A percentile compares a stretch with the other conserved stretches of the same genome.
These are phyloP conservation scores for Poecilia velifera DNA, from an alignment of 2,797 vertebrate species.

Conservation along the genomic window DNA sequence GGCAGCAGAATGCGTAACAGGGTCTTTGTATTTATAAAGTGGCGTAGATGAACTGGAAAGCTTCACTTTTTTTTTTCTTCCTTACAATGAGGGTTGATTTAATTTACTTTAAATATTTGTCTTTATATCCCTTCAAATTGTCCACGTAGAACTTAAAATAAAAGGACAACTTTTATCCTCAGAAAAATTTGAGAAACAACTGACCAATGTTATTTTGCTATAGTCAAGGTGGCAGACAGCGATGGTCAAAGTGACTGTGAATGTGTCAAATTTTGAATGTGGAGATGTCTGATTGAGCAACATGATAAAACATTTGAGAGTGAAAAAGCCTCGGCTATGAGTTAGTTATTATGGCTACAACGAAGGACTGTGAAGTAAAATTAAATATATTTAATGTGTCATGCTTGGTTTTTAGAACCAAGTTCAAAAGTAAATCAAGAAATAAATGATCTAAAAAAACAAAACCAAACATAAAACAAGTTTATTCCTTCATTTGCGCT, in stretches of 20 bases:
- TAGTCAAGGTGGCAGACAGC: background rate
- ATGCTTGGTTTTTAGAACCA: background rate
- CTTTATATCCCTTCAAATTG: background rate
- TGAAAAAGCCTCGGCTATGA: background rate
- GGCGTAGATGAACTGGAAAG: slow-evolving; percentile 40
- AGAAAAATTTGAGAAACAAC: background rate
- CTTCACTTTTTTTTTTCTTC: background rate
- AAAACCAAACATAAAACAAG: background rate
- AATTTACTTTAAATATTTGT: background rate
- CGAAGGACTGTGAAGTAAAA: background rate
- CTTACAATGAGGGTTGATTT: background rate
- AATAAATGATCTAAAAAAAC: background rate
- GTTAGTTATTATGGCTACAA: background rate
- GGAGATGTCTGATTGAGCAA: background rate
- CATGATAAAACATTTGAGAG: background rate
- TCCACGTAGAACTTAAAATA: background rate
- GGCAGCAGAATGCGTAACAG: slow-evolving; percentile 56
- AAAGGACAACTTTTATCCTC: background rate
- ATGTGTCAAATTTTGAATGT: background rate
- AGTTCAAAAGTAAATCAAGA: background rate
- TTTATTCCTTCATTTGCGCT: background rate
- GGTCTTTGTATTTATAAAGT: slow-evolving; percentile 65
- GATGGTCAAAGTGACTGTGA: background rate
- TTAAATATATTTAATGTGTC: background rate
- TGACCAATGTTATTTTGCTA: background rate